These are phyloP conservation scores for Megaustenia siamemsis DNA, from an alignment of 2,888 invertebrate genomes.

Conservation along the genomic window DNA sequence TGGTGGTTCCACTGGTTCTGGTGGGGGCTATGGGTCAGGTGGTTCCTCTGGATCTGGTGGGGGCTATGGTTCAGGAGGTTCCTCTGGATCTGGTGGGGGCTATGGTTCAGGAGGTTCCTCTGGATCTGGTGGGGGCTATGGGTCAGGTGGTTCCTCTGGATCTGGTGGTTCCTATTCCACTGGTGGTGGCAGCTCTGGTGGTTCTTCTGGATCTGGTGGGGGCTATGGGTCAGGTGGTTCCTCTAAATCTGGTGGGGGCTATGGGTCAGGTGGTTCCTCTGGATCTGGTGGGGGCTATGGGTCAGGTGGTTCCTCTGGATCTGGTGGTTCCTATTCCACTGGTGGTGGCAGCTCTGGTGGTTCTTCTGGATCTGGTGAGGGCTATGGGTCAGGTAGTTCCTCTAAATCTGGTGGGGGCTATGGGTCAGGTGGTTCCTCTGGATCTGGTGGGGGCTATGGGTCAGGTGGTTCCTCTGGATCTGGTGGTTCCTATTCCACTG, in stretches of 20 bases:
- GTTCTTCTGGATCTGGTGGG: neutral
- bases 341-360: neutral
- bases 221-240: neutral
- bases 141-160: no score
- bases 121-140: neutral
- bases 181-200: neutral
- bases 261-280: neutral
- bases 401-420: neutral
- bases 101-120: neutral
- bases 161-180: no score
- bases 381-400: neutral
- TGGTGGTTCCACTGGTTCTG: neutral
- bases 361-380: neutral
- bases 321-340: neutral
- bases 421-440: neutral
- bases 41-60: neutral
- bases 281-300: no score
- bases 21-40: slow-evolving; percentile 18
- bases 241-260: neutral
- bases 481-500: neutral
- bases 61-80: neutral
- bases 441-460: neutral
- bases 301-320: neutral
- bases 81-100: neutral
- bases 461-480: neutral